Conservation (phyloP, 2,888 invertebrate species). For the Pherbina coryleti region DNA sequence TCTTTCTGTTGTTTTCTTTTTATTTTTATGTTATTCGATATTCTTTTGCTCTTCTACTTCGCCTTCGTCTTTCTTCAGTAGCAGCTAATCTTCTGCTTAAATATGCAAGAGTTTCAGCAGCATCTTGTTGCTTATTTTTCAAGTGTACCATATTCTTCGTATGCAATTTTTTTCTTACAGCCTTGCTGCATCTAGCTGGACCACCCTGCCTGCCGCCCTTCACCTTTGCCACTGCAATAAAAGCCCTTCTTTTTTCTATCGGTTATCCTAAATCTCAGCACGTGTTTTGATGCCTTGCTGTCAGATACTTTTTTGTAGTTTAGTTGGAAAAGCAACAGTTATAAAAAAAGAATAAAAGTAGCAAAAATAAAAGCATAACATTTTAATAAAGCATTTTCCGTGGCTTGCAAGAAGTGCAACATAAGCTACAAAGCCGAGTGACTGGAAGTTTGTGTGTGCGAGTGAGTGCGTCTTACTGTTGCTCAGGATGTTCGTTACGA, state of each 20-base stretch:
- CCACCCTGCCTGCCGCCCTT: neutral
- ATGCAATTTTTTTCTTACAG: neutral
- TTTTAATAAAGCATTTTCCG: conserved; percentile 24
- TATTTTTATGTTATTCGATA: too few relatives aligned
- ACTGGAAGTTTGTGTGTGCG: neutral
- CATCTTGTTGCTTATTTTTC: neutral
- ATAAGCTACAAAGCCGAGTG: neutral
- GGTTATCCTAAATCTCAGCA: conserved; percentile 25
- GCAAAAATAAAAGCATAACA: conserved; percentile 5
- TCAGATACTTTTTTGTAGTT: neutral
- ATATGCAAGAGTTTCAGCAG: too few relatives aligned
- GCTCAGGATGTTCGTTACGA: neutral
- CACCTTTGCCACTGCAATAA: neutral
- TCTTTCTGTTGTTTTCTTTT: too few relatives aligned
- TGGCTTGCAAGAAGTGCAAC: conserved; percentile 1
- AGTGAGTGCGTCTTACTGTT: neutral
- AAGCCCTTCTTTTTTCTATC: neutral
- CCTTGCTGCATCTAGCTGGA: neutral
- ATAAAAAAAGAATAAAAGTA: too few relatives aligned
- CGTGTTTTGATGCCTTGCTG: conserved; percentile 7
- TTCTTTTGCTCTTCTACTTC: too few relatives aligned
- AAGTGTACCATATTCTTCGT: neutral
- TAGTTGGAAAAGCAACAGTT: neutral
- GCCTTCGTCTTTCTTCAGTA: neutral
- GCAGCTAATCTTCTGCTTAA: too few relatives aligned